Percentiles rank a stretch among this genome's conserved stretches.
Conservation (phyloP, 2,113 vertebrate species). For the Fukomys damarensis region DNA sequence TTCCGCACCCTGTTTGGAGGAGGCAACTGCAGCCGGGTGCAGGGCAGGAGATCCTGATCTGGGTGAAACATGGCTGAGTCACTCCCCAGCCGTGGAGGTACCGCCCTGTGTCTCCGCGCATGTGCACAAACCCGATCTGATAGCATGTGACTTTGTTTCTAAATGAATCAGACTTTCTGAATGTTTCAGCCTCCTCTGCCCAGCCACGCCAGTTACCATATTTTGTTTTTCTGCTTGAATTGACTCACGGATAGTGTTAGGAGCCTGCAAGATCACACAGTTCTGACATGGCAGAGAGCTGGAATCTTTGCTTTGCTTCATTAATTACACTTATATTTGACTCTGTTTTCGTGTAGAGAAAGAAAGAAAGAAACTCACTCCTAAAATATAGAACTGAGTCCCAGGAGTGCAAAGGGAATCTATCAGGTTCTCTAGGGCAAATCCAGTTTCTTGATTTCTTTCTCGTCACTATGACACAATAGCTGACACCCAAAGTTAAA, state of each 20-base stretch:
- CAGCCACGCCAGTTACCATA: neutral
- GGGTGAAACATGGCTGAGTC: constrained; percentile 57
- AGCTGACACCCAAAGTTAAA: neutral
- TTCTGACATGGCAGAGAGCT: neutral
- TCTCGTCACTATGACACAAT: neutral
- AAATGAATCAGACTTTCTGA: constrained; percentile 70
- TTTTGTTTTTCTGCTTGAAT: constrained; percentile 57
- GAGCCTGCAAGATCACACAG: neutral
- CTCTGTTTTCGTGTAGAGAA: neutral
- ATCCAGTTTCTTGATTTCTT: neutral
- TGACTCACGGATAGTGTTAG: neutral
- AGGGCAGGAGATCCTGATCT: constrained; percentile 13
- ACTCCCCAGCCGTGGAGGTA: neutral
- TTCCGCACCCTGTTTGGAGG: constrained; percentile 37
- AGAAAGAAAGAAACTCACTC: neutral
- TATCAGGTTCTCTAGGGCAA: constrained; percentile 27
- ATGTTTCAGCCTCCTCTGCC: neutral
- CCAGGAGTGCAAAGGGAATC: neutral
- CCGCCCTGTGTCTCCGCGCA: neutral
- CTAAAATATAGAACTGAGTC: neutral
- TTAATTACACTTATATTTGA: neutral
- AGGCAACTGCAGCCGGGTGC: constrained; percentile 53
- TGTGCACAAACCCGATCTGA: constrained; percentile 44
- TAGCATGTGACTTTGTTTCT: constrained; percentile 54
- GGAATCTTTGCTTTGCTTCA: neutral